These are phyloP conservation scores for Drosophila quasianomalipes DNA, from an alignment of 2,888 invertebrate species.

Conservation along the genomic window DNA sequence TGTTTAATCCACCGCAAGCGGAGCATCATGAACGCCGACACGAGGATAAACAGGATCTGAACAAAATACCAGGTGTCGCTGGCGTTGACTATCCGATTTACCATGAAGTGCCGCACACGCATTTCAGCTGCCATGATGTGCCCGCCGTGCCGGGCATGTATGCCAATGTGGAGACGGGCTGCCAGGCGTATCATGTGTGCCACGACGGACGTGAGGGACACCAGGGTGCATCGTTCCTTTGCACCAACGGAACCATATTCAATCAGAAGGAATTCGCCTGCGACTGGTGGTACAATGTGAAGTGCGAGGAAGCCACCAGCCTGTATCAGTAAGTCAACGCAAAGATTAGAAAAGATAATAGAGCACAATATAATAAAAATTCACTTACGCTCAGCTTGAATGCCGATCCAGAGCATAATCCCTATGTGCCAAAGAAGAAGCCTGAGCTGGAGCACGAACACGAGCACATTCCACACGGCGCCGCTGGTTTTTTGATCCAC, in stretches of 20 bases:
- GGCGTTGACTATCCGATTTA: slow-evolving; percentile 94
- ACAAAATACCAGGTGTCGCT: slow-evolving; percentile 92
- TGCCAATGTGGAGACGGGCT: slow-evolving; percentile 95
- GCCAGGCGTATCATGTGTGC: slow-evolving; percentile 95
- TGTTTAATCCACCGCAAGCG: slow-evolving; percentile 80
- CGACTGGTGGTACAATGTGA: slow-evolving; percentile 97
- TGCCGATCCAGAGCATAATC: slow-evolving; percentile 92
- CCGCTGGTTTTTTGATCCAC: slow-evolving; percentile 82
- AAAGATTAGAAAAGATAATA: not conserved
- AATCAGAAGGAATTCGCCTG: slow-evolving; percentile 94
- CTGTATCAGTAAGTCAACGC: slow-evolving; percentile 89
- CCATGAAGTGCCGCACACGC: slow-evolving; percentile 91
- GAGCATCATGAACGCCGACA: slow-evolving; percentile 60
- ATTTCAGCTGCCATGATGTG: slow-evolving; percentile 92
- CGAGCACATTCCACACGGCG: slow-evolving; percentile 70
- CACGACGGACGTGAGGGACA: slow-evolving; percentile 94
- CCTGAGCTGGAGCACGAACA: slow-evolving; percentile 69
- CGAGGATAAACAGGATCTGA: slow-evolving; percentile 89
- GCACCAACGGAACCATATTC: slow-evolving; percentile 94
- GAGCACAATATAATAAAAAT: not conserved
- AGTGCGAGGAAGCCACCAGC: slow-evolving; percentile 91
- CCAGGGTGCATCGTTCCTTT: slow-evolving; percentile 93
- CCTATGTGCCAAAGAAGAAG: slow-evolving; percentile 91
- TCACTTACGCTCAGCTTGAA: slow-evolving; percentile 88
- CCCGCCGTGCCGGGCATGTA: slow-evolving; percentile 95